A percentile compares a stretch with the other conserved stretches of the same genome.
phyloP scores from a whole-genome alignment of 2,888 invertebrate genomes.

The Parnassius mnemosyne region DNA sequence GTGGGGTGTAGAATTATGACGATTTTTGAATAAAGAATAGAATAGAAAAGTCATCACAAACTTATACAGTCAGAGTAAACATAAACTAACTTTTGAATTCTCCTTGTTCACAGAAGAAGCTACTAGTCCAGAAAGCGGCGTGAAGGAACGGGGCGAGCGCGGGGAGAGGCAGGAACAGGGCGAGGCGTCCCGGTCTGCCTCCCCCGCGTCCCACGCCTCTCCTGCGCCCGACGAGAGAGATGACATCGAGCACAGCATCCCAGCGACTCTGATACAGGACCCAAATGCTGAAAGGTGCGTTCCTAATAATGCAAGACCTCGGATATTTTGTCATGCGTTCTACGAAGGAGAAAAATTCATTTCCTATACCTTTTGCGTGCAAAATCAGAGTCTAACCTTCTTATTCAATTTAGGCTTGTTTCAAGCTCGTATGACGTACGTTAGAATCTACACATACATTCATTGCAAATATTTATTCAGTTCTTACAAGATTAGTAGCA shows the following conservation, averaged over 20 bases:
- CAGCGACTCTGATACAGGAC: conserved; percentile 77
- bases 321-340: too few species aligned
- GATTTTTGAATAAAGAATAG: too few species aligned
- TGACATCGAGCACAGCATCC: conserved; percentile 80
- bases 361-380: too few species aligned
- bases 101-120: conserved; percentile 78
- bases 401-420: too few species aligned
- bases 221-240: conserved; percentile 67
- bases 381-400: too few species aligned
- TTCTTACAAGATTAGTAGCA: too few species aligned
- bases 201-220: conserved; percentile 53
- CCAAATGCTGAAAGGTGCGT: conserved; percentile 73
- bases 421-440: too few species aligned
- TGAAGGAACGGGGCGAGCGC: conserved; percentile 73
- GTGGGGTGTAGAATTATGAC: too few species aligned
- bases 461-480: too few species aligned
- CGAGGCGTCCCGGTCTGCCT: conserved; percentile 69
- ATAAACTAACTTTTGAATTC: conserved; percentile 22
- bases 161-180: conserved; percentile 68
- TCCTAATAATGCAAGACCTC: neutral
- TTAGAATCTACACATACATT: too few species aligned
- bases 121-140: conserved; percentile 81
- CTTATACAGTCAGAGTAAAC: neutral
- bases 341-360: too few species aligned
- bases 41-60: too few species aligned